These are phyloP conservation scores for Ceyx erithaca DNA, from an alignment of 2,797 vertebrate genomes.

Conservation along the genomic window DNA sequence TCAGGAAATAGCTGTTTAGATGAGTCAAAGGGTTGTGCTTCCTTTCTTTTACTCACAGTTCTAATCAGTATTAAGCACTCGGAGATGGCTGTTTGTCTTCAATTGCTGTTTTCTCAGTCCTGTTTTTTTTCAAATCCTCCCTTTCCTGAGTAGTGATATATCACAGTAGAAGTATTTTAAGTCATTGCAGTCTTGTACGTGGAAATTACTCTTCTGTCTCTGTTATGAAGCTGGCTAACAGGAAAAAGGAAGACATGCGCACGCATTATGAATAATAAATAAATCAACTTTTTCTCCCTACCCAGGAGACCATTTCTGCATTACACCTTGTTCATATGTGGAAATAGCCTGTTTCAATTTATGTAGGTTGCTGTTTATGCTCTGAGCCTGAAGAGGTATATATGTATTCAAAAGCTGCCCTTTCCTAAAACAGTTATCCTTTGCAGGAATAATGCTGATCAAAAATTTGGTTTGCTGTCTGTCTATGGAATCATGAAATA, in stretches of 20 bases:
- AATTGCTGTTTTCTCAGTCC: not conserved
- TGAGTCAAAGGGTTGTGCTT: not conserved
- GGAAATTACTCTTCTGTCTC: not conserved
- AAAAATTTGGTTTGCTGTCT: not conserved
- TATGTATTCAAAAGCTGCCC: not conserved
- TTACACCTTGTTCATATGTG: not conserved
- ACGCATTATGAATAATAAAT: not conserved
- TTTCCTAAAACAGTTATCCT: not conserved
- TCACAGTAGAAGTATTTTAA: not conserved
- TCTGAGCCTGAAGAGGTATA: not conserved
- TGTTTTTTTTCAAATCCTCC: not conserved
- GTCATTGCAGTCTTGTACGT: not conserved
- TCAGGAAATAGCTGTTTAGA: not conserved
- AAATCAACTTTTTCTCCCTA: not conserved
- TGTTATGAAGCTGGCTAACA: not conserved
- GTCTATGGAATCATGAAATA: not conserved
- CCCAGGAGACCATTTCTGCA: not conserved
- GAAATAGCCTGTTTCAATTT: not conserved
- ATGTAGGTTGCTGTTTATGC: not conserved
- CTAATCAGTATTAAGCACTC: not conserved
- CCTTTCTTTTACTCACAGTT: not conserved
- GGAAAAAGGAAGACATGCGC: not conserved
- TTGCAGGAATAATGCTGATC: not conserved
- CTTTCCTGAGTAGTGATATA: not conserved
- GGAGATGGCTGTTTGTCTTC: not conserved